A percentile compares a stretch with the other conserved stretches of the same genome.
These are phyloP conservation scores for Eristalinus sepulchralis DNA, from an alignment of 2,888 invertebrate species.

Conservation along the genomic window DNA sequence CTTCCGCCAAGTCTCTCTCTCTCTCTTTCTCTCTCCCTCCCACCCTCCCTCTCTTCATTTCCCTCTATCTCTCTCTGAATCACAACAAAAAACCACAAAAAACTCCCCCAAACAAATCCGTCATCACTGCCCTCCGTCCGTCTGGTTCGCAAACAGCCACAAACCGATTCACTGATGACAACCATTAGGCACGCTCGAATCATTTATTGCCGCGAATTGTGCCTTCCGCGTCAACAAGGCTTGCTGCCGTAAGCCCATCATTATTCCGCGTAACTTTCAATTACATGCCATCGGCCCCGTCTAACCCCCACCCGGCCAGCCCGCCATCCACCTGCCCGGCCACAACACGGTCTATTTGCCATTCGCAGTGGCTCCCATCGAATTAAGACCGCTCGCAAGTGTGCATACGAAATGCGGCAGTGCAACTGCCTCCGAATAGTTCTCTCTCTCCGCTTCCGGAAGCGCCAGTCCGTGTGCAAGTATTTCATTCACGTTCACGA, in stretches of 20 bases:
- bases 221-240: constrained; percentile 28
- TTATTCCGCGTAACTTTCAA: constrained; percentile 32
- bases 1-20: too few relatives aligned
- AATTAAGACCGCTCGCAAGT: constrained; percentile 14
- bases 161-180: neutral
- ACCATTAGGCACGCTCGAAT: neutral
- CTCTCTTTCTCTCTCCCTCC: too few relatives aligned
- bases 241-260: constrained; percentile 2
- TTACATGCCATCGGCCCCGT: neutral
- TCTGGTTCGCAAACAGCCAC: too few relatives aligned
- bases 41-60: too few relatives aligned
- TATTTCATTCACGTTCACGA: neutral
- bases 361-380: constrained; percentile 18
- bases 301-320: neutral
- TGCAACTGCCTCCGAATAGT: neutral
- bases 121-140: neutral
- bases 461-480: neutral
- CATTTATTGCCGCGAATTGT: neutral
- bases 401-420: constrained; percentile 28
- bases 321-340: neutral
- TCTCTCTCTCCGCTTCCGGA: neutral
- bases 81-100: neutral
- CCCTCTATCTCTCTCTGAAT: too few relatives aligned
- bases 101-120: neutral
- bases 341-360: neutral